Percentiles rank a stretch among this genome's conserved stretches.
These are phyloP conservation scores for Poecile atricapillus DNA, from an alignment of 2,113 vertebrate species.

Conservation along the genomic window DNA sequence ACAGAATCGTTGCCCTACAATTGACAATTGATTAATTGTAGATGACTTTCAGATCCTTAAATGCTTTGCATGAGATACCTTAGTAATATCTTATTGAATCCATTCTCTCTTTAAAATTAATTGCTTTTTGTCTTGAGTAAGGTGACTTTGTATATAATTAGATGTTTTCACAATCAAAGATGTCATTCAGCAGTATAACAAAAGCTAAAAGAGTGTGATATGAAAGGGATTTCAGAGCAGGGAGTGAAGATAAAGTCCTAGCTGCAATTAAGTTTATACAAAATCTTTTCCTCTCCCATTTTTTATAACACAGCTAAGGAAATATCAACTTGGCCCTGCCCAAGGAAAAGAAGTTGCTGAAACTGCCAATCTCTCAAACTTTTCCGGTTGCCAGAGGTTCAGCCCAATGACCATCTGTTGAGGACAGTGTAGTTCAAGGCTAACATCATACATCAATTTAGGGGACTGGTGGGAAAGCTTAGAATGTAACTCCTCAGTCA, in stretches of 20 bases:
- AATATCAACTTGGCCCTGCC: slow-evolving; percentile 1
- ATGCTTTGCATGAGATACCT: neutral
- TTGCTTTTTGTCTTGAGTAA: neutral
- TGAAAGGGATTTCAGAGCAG: neutral
- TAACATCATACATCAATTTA: neutral
- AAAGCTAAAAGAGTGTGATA: neutral
- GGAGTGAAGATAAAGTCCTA: neutral
- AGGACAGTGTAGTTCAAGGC: neutral
- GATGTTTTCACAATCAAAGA: neutral
- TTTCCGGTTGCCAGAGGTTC: slow-evolving; percentile 3
- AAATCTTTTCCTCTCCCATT: neutral
- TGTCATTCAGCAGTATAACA: neutral
- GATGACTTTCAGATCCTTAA: neutral
- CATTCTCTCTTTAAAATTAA: neutral
- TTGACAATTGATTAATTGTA: neutral
- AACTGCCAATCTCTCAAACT: slow-evolving; percentile 6
- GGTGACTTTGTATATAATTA: neutral
- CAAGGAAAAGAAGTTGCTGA: slow-evolving; percentile 39
- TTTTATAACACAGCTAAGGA: neutral
- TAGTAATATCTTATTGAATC: neutral
- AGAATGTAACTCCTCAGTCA: neutral
- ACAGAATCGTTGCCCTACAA: neutral
- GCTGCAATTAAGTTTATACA: neutral
- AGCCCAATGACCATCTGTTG: neutral
- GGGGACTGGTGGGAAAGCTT: neutral